A percentile compares a stretch with the other conserved stretches of the same genome.
These are phyloP conservation scores for Conus ventricosus DNA, from an alignment of 1,140 invertebrate genomes.

Conservation along the genomic window DNA sequence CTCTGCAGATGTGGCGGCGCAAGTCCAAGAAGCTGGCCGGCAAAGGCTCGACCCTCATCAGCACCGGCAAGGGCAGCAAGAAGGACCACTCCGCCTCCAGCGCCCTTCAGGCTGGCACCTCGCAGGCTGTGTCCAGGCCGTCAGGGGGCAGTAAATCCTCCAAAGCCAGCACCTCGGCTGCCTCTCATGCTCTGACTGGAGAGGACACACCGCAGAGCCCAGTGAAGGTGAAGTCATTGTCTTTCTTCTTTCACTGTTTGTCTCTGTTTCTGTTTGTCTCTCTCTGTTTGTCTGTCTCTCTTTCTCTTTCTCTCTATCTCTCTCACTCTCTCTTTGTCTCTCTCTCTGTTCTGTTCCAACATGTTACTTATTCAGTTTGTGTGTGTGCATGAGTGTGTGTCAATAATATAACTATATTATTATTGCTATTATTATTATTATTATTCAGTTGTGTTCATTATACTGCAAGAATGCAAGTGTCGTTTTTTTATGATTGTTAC, in stretches of 20 bases:
- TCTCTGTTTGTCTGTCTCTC: neutral
- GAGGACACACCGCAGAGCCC: constrained; percentile 43
- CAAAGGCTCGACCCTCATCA: constrained; percentile 75
- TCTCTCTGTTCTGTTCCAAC: too few species aligned
- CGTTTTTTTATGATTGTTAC: too few species aligned
- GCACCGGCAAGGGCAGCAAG: constrained; percentile 73
- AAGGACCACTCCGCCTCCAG: constrained; percentile 24
- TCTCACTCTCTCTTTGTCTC: too few species aligned
- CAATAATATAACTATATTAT: too few species aligned
- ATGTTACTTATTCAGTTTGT: too few species aligned
- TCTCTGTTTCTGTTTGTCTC: neutral
- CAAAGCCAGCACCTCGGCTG: constrained; percentile 64
- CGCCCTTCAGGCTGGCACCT: constrained; percentile 49
- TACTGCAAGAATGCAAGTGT: too few species aligned
- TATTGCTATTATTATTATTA: too few species aligned
- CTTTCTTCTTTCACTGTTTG: neutral
- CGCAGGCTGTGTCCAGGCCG: constrained; percentile 67
- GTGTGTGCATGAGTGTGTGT: too few species aligned
- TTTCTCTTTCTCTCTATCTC: too few species aligned
- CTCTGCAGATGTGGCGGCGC: constrained; percentile 82
- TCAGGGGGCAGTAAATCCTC: constrained; percentile 70
- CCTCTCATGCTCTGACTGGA: constrained; percentile 19
- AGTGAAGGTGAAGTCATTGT: constrained; percentile 53
- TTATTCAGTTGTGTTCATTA: too few species aligned
- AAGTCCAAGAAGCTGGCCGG: constrained; percentile 83